Evolutionary conservation across 1,140 invertebrate species (phyloP), one percentile per base, ranked within the genome.

Genomic region (Schlechtendalia chinensis): DNA sequence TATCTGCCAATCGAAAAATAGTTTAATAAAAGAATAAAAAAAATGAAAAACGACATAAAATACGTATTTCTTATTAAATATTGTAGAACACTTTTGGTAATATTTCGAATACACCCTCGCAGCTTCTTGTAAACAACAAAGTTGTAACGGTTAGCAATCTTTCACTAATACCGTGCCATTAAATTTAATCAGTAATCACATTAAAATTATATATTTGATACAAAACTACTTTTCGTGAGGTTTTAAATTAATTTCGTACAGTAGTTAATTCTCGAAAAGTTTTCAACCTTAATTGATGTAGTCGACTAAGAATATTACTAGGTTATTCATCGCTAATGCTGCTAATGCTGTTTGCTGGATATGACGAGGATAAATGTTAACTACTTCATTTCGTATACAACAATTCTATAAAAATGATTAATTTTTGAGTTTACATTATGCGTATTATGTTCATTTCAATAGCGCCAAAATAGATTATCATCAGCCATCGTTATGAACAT

Each of bases 171-270:
- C 27, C 19, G 24, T 29, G 47, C 53, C 47, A 54, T 69, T 69
- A 22, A 69, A 50, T 69, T 69, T 50, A 50, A 69, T 54, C 69
- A 72, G 69, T 29, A 29, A 72, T 72, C 27, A 72, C 47, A 14
- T 72, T 29, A 72, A 71, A 53, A 45, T 53, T 72, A 12, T 54
- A 72, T 47, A 17, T 54, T 72, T 14, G 69, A 54, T 54, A 54
- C 69, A 54, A 54, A 72, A 54, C 69, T 72, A 54, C 69, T 24
- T 53, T 72, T 12, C 10, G 24, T 29, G 47, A 53, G 24, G 24
- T 29, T 29, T 54, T 72, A 54, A 72, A 72, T 12, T 24, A 72
- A 72, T 72, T 72, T 29, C 19, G 17, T 19, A 6, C 47, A 54
- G 27, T 72, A 54, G 22, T 27, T 71, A 27, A 50, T 53, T 50